Base-by-base conservation (phyloP, 2,888 invertebrate genomes). In the Amblyteles armatorius region DNA sequence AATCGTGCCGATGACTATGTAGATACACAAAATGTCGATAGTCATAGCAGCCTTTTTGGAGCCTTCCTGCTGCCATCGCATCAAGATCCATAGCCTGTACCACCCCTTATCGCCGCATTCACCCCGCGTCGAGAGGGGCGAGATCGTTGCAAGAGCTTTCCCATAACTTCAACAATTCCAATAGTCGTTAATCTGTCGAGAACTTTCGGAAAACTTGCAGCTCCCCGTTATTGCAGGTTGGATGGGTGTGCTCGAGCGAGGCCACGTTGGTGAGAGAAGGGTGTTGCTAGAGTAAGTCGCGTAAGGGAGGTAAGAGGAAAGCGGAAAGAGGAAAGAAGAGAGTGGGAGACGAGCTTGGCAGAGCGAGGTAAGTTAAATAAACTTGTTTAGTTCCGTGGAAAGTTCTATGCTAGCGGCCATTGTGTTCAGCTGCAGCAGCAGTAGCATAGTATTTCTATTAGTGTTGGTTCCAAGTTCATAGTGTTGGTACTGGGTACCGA, bases 381-480 rank as follows among this genome's bases (percentile, higher is more conserved):
- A 93, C 93, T 92, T 92, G 93, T 93, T 93, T 93, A 92, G 92
- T 91, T 93, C 91, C 88, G 89, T 88, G 88, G 89, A 91, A 92
- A 92, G 89, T 92, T 92, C 89, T 88, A 80, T 89, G 87, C 91
- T 80, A 69, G 82, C 89, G 88, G 89, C 91, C 91, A 92, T 93
- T 93, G 92, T 93, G 92, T 91, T 92, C 91, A 89, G 89, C 90
- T 91, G 91, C 89, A 89, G 90, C 88, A 88, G 88, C 80, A 67
- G 80, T 71, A 50, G 71, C 71, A 78, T 44, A 65, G 57, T 69
- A 83, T 83, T 74, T 44, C 55, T 79, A 69, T 72, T 71, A 55
- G 78, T 26, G 26, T 68, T 36, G 73, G 73, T 79, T 55, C 36
- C 29, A 50, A 26, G 68, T 26, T 74, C 71, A 73, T 55, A 29